These are phyloP conservation scores for Trichogramma dendrolimi DNA, from an alignment of 2,888 invertebrate genomes.

Conservation along the genomic window DNA sequence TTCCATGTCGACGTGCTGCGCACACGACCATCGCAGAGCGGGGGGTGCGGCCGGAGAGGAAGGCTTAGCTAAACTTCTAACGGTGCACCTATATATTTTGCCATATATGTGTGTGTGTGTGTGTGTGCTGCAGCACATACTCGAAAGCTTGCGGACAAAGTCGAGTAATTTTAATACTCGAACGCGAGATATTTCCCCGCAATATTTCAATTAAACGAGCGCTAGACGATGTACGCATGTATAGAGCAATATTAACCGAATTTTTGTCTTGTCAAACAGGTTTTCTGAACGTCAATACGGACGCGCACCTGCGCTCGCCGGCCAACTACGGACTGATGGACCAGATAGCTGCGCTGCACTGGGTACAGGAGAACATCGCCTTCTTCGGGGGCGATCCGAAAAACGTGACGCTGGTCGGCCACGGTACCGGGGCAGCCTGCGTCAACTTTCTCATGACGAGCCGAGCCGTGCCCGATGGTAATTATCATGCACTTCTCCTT, in stretches of 20 bases:
- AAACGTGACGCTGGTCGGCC: slow-evolving; percentile 90
- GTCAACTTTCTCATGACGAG: slow-evolving; percentile 93
- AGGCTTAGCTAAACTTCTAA: too few relatives aligned
- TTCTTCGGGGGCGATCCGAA: slow-evolving; percentile 92
- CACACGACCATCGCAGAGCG: too few relatives aligned
- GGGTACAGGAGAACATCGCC: slow-evolving; percentile 93
- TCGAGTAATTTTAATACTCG: too few relatives aligned
- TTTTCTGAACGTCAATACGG: slow-evolving; percentile 83
- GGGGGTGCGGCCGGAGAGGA: too few relatives aligned
- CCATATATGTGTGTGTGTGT: too few relatives aligned
- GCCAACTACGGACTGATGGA: slow-evolving; percentile 98
- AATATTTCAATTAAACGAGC: neutral
- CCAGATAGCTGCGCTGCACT: slow-evolving; percentile 91
- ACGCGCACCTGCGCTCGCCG: slow-evolving; percentile 78
- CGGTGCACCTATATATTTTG: too few relatives aligned
- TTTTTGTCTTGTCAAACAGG: slow-evolving; percentile 57
- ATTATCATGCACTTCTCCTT: slow-evolving; percentile 38
- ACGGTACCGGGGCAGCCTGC: slow-evolving; percentile 93
- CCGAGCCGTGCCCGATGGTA: slow-evolving; percentile 88
- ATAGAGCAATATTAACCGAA: neutral
- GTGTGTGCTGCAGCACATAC: too few relatives aligned
- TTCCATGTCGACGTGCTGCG: too few relatives aligned
- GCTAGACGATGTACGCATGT: neutral
- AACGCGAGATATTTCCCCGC: too few relatives aligned
- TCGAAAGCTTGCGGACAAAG: too few relatives aligned